These are phyloP conservation scores for Dermatemys mawii DNA, from an alignment of 2,113 vertebrate genomes.

Conservation along the genomic window DNA sequence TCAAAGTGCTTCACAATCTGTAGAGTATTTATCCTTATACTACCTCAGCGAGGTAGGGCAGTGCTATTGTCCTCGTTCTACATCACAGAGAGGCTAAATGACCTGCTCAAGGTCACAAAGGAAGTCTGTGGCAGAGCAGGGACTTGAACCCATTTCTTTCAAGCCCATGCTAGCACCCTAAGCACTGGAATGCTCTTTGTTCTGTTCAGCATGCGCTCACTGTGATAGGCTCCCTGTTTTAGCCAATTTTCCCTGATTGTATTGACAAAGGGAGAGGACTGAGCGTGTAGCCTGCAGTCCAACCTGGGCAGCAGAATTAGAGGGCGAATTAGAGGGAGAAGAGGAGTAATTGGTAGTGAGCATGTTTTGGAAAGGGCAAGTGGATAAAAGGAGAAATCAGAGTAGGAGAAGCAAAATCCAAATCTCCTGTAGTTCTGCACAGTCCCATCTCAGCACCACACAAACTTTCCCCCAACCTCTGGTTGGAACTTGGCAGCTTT, in stretches of 20 bases:
- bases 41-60: neutral
- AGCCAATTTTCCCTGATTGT: neutral
- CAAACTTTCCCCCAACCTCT: fast-evolving
- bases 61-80: neutral
- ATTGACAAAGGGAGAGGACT: neutral
- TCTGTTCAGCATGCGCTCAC: neutral
- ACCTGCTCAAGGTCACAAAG: neutral
- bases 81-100: neutral
- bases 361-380: neutral
- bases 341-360: neutral
- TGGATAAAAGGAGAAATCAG: neutral
- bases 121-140: neutral
- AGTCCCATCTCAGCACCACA: neutral
- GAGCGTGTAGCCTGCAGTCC: neutral
- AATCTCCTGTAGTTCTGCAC: neutral
- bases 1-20: neutral
- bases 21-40: neutral
- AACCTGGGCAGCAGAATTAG: neutral
- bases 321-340: neutral
- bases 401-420: neutral
- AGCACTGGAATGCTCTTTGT: neutral
- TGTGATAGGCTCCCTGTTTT: fast-evolving
- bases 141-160: neutral
- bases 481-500: fast-evolving
- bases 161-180: neutral